A percentile compares a stretch with the other conserved stretches of the same genome.
Conservation (phyloP, 2,888 invertebrate species). For the Spatulosminthurus flaviceps region DNA sequence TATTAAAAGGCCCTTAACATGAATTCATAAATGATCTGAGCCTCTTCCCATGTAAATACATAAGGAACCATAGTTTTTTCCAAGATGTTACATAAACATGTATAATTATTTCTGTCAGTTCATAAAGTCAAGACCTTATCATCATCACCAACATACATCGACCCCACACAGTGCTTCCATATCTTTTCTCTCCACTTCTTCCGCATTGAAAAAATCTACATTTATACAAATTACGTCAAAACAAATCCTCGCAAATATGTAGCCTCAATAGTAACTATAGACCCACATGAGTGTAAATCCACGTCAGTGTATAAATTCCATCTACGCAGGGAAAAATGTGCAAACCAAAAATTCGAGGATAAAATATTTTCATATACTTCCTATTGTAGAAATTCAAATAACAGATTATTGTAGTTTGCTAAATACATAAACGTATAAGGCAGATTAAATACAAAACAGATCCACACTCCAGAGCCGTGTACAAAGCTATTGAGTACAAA, state of each 20-base stretch:
- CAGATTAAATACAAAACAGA: slow-evolving; percentile 6
- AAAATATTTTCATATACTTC: not conserved
- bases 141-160: not conserved
- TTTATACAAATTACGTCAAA: not conserved
- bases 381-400: not conserved
- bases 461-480: not conserved
- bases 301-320: too few species aligned
- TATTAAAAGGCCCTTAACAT: too few species aligned
- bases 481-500: not conserved
- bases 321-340: too few species aligned
- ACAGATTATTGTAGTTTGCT: not conserved
- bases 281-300: too few species aligned
- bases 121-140: not conserved
- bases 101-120: not conserved
- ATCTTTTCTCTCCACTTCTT: not conserved
- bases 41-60: too few species aligned
- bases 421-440: slow-evolving; percentile 18
- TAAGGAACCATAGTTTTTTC: too few species aligned
- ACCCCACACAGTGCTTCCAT: not conserved
- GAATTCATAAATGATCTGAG: too few species aligned
- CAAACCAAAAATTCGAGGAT: too few species aligned
- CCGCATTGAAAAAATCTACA: not conserved
- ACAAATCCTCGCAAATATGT: not conserved
- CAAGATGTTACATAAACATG: not conserved
- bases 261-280: too few species aligned